Conservation (phyloP, 2,113 vertebrate species). For the Choloepus hoffmanni region DNA sequence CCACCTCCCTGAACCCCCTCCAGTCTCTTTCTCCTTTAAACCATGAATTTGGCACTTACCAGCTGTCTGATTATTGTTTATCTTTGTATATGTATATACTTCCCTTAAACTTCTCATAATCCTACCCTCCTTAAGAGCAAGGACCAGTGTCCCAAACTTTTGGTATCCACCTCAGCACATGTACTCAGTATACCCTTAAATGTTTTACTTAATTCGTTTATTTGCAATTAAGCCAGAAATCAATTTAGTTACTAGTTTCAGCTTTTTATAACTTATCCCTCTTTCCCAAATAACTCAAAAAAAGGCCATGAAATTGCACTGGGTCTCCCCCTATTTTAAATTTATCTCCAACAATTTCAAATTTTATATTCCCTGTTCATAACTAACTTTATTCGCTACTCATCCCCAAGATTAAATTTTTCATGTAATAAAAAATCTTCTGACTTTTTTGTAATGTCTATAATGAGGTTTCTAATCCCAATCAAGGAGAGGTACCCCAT, state of each 20-base stretch:
- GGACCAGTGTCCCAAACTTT: not conserved
- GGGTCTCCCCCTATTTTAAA: conserved; percentile 23
- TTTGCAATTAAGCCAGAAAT: not conserved
- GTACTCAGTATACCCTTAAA: not conserved
- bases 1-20: not conserved
- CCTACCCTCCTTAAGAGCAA: not conserved
- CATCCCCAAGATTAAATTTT: conserved; percentile 1
- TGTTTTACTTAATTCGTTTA: conserved; percentile 19
- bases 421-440: not conserved
- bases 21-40: conserved; percentile 27
- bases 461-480: not conserved
- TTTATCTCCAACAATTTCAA: conserved; percentile 37
- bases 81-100: not conserved
- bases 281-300: conserved; percentile 39
- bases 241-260: not conserved
- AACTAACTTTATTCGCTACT: not conserved
- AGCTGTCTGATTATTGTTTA: not conserved
- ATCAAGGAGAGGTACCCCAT: conserved; percentile 20
- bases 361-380: not conserved
- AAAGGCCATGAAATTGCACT: not conserved
- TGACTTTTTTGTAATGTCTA: not conserved
- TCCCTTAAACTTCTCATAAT: conserved; percentile 42
- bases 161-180: not conserved
- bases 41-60: not conserved
- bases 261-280: conserved; percentile 42